A percentile compares a stretch with the other conserved stretches of the same genome.
Evolutionary conservation across 2,797 vertebrate species (phyloP).

Genomic region (Catharus ustulatus): DNA sequence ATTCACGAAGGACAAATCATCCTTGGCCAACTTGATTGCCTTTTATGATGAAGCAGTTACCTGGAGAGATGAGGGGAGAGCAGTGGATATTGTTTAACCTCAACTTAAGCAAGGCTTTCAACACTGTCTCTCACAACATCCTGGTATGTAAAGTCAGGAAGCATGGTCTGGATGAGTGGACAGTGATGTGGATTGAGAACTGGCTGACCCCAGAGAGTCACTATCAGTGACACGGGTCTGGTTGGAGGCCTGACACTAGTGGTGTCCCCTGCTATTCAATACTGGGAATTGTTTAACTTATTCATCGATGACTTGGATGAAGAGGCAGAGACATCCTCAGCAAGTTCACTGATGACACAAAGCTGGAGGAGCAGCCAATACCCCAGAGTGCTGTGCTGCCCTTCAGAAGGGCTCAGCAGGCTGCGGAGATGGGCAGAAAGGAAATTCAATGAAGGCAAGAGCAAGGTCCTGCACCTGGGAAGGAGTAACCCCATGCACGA

Average conservation of each 20-base stretch:
- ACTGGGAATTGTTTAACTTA: neutral
- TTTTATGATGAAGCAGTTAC: neutral
- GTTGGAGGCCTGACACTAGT: neutral
- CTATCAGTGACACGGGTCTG: neutral
- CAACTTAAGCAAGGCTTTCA: neutral
- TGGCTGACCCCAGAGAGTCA: neutral
- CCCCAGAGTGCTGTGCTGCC: neutral
- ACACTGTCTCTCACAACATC: neutral
- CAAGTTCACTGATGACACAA: neutral
- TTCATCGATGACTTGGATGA: neutral
- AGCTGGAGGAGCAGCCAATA: neutral
- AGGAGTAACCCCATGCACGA: neutral
- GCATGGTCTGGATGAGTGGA: fast-evolving
- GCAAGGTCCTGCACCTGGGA: neutral
- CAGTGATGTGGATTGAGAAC: neutral
- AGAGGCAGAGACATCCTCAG: neutral
- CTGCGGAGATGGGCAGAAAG: neutral
- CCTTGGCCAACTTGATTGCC: neutral
- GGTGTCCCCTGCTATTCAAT: neutral
- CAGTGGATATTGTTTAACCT: too few species aligned
- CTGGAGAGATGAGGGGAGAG: neutral
- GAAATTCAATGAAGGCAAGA: neutral
- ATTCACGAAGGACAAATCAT: neutral
- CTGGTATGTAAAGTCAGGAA: neutral
- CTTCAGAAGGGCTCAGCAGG: neutral